A percentile compares a stretch with the other conserved stretches of the same genome.
Evolutionary conservation across 1,140 invertebrate genomes (phyloP).

Genomic region (Formica selysi): DNA sequence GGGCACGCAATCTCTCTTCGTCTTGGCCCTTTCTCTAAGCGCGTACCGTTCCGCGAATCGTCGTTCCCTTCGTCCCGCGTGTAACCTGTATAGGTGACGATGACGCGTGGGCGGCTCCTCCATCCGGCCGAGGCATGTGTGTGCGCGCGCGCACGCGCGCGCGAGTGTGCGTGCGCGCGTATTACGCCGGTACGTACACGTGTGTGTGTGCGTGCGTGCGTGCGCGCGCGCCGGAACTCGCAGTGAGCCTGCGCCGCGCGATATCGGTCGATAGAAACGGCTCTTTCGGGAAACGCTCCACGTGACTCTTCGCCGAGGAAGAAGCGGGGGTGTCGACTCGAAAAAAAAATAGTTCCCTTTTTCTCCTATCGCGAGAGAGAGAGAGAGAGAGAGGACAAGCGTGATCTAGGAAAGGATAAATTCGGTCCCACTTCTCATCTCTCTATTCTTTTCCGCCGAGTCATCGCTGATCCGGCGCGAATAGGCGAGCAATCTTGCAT

Average conservation of each 20-base stretch:
- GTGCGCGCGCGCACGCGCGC: not conserved
- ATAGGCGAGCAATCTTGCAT: not conserved
- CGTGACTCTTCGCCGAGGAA: constrained; percentile 60
- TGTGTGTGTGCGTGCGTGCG: not conserved
- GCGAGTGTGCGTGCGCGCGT: too few relatives aligned
- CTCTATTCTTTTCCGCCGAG: not conserved
- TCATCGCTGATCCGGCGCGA: not conserved
- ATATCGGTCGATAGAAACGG: constrained; percentile 75
- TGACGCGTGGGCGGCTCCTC: constrained; percentile 71
- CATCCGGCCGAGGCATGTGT: constrained; percentile 36
- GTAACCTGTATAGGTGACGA: constrained; percentile 69
- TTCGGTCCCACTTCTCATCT: not conserved
- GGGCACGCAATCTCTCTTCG: constrained; percentile 46
- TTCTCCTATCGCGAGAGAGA: not conserved
- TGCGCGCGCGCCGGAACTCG: constrained; percentile 31
- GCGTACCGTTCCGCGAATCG: constrained; percentile 68
- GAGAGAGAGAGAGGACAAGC: too few relatives aligned
- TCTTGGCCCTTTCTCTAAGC: constrained; percentile 61
- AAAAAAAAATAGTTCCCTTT: not conserved
- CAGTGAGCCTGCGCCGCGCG: constrained; percentile 69
- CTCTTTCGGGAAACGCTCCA: constrained; percentile 73
- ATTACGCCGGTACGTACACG: not conserved
- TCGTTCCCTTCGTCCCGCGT: constrained; percentile 53
- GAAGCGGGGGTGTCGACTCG: constrained; percentile 9
- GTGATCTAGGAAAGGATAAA: too few relatives aligned